Evolutionary conservation across 2,113 vertebrate species (phyloP), one percentile per base, ranked within the genome.

Genomic region (Syngnathus floridae): DNA sequence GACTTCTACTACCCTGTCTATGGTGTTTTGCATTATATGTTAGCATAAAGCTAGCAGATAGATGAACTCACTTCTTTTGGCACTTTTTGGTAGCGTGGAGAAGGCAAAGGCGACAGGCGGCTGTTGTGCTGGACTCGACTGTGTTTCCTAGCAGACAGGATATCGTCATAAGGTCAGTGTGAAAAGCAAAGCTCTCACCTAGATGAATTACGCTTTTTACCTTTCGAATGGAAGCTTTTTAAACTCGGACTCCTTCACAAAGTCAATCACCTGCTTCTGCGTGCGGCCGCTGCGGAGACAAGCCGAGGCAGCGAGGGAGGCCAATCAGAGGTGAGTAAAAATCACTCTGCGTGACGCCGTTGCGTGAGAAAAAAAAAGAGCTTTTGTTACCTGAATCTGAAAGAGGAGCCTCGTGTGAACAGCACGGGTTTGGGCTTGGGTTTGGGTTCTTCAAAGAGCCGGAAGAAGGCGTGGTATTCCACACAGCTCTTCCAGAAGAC

Each of bases 401-500:
- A 99, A 7, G 95, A 98, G 19, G 97, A 99, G 60, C 97, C 97
- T 76, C 97, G 90, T 60, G 93, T 95, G 84, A 99, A 97, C 69
- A 99, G 92, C 75, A 98, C 92, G 0, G 95, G 93, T 79, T 96
- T 99, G 55, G 95, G 96, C 71, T 95, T 98, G 80, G 95, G 93
- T 81, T 96, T 97, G 14, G 97, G 97, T 73, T 98, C 95, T 84
- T 99, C 96, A 43, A 95, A 95, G 36, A 99, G 94, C 79, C 97
- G 93, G 88, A 99, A 99, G 88, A 99, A 99, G 83, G 96, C 96
- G 71, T 99, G 97, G 81, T 97, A 94, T 62, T 99, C 97, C 19
- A 99, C 95, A 72, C 95, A 97, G 86, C 97, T 96, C 89, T 99
- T 99, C 97, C 97, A 99, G 87, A 99, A 99, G 67, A 94, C 90